Base-by-base conservation (phyloP, 2,113 vertebrate species). In the Plecturocebus donacophilus region DNA sequence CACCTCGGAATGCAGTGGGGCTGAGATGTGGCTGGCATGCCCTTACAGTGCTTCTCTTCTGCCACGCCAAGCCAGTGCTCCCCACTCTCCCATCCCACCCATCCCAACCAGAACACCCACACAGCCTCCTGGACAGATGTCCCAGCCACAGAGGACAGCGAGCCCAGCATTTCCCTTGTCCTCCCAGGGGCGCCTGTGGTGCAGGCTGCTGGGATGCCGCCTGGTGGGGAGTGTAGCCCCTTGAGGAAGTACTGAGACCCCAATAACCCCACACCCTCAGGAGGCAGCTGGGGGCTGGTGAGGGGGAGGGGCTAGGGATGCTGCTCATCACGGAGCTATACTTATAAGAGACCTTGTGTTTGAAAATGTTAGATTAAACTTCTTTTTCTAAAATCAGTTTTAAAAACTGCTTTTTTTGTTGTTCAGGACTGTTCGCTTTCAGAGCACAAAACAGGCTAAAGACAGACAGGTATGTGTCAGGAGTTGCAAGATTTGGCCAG, bases 371-470 rank as follows among this genome's bases (percentile, higher is more conserved):
- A 40, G 61, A 75, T 25, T 38, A 45, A 91, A 35, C 92, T 91
- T 20, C n/a, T 42, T 81, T 89, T 40, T 38, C 85, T 83, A 76
- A 80, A 94, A 84, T 92, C 81, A 87, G 54, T 75, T 95, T 96
- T 88, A 81, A 83, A 91, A 90, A 71, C 91, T 47, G 30, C 16
- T 10, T 93, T 64, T 23, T 19, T 12, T 96, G 58, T n/a, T 38
- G 49, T 47, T 90, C 70, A n/a, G 27, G 58, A 45, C 13, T 21
- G 30, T 40, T 61, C 21, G 66, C 40, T 89, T 86, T 45, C 16
- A 76, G 66, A 58, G 38, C 30, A 47, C 3, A 21, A 73, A 42
- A 25, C n/a, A 64, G 45, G 73, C 56, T 16, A 30, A 17, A 71
- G 25, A 20, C 5, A 25, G 25, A 14, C 25, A 7, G 25, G 0